These are phyloP conservation scores for Eristalis tenax DNA, from an alignment of 2,888 invertebrate species.

Conservation along the genomic window DNA sequence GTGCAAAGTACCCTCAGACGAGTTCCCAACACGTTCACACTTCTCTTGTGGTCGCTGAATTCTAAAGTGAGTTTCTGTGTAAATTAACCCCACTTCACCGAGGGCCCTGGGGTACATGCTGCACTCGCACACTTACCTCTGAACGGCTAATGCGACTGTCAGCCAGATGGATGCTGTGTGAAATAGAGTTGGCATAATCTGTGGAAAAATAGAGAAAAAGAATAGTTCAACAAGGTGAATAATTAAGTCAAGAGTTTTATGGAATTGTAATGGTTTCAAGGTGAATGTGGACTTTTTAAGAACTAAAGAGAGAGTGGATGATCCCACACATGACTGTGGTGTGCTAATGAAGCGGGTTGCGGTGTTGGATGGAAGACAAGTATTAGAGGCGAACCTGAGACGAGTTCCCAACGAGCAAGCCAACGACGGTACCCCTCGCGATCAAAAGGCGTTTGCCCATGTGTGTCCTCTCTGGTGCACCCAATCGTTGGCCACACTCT, in stretches of 20 bases:
- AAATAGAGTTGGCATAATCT: constrained; percentile 89
- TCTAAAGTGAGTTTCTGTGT: neutral
- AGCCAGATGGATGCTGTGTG: constrained; percentile 97
- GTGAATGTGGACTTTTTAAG: neutral
- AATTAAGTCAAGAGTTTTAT: neutral
- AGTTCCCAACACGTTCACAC: neutral
- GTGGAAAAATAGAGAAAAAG: constrained; percentile 71
- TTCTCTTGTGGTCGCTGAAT: neutral
- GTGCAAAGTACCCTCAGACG: neutral
- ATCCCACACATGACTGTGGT: too few relatives aligned
- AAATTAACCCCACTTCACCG: neutral
- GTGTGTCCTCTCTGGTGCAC: too few relatives aligned
- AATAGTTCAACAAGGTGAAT: neutral
- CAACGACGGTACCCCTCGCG: too few relatives aligned
- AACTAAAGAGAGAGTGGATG: too few relatives aligned
- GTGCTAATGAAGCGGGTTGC: too few relatives aligned
- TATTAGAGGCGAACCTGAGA: too few relatives aligned
- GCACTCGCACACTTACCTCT: constrained; percentile 82
- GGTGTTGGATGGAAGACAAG: too few relatives aligned
- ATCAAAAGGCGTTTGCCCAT: too few relatives aligned
- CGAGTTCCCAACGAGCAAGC: too few relatives aligned
- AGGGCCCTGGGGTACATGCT: neutral
- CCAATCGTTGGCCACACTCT: too few relatives aligned
- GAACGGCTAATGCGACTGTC: constrained; percentile 93
- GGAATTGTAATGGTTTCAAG: neutral